Percentiles rank a stretch among this genome's conserved stretches.
These are phyloP conservation scores for Mastigias papua DNA, from an alignment of 30 jellyfish, hydroid and myxozoan species.

Conservation along the genomic window DNA sequence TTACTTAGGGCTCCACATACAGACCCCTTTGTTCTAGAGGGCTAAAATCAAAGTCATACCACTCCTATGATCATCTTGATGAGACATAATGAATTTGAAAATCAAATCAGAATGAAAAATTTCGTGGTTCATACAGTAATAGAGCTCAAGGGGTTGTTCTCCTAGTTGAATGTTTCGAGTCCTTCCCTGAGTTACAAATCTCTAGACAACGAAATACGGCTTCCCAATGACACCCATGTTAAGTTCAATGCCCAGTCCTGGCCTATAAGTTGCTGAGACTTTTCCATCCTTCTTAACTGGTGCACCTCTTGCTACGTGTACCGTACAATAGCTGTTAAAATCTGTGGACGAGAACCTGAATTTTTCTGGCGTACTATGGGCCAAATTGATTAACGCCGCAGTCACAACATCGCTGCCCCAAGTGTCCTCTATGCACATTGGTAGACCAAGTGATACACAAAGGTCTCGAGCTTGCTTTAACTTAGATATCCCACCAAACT, in stretches of 20 bases:
- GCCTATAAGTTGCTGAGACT: conserved; percentile 39
- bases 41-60: no score
- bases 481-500: conserved; percentile 63
- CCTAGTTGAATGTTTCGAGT: no score
- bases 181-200: no score
- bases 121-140: no score
- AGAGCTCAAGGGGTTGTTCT: no score
- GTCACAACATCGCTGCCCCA: conserved; percentile 79
- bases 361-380: conserved; percentile 73
- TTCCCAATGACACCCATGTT: conserved; percentile 39
- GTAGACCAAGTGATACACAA: conserved; percentile 65
- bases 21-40: no score
- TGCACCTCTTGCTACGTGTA: conserved; percentile 57
- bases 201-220: conserved; percentile 18
- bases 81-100: no score
- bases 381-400: conserved; percentile 40
- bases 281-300: conserved; percentile 42
- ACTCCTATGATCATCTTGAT: no score
- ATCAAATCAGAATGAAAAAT: no score
- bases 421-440: conserved; percentile 75
- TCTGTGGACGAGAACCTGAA: conserved; percentile 64
- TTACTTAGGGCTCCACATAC: no score
- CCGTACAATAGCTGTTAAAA: conserved; percentile 63
- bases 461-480: conserved; percentile 66
- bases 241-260: conserved; percentile 74